phyloP scores from a whole-genome alignment of 2,113 vertebrate genomes.

The Larimichthys crocea region DNA sequence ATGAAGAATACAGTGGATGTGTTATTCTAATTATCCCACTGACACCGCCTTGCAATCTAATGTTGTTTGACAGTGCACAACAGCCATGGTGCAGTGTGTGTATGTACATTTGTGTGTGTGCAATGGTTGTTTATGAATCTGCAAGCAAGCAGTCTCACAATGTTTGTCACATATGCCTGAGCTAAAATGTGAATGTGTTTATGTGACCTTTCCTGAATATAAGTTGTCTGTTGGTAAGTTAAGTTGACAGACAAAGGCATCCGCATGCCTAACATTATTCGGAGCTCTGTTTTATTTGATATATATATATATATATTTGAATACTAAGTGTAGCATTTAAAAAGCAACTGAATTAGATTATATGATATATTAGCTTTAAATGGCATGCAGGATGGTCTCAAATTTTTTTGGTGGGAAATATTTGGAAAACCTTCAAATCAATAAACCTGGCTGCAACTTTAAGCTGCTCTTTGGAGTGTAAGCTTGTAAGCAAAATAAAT shows the following conservation, averaged over 20 bases:
- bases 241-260: conserved; percentile 1
- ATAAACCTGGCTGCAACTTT: background rate
- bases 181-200: conserved; percentile 25
- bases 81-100: conserved; percentile 49
- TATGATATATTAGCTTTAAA: background rate
- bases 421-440: background rate
- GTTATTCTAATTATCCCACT: conserved; percentile 78
- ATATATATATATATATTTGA: background rate
- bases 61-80: conserved; percentile 75
- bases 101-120: background rate
- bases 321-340: background rate
- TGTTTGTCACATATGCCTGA: conserved; percentile 38
- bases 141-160: conserved; percentile 33
- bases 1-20: conserved; percentile 78
- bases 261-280: background rate
- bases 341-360: background rate
- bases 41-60: conserved; percentile 64
- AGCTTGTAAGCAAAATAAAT: background rate
- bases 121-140: conserved; percentile 6
- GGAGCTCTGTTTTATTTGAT: background rate
- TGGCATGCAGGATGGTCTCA: background rate
- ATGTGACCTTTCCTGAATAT: conserved; percentile 50
- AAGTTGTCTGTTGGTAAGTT: conserved; percentile 19
- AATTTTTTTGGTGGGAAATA: background rate
- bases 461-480: background rate